Evolutionary conservation across 2,797 vertebrate species (phyloP).

Genomic region (Girardinus metallicus): DNA sequence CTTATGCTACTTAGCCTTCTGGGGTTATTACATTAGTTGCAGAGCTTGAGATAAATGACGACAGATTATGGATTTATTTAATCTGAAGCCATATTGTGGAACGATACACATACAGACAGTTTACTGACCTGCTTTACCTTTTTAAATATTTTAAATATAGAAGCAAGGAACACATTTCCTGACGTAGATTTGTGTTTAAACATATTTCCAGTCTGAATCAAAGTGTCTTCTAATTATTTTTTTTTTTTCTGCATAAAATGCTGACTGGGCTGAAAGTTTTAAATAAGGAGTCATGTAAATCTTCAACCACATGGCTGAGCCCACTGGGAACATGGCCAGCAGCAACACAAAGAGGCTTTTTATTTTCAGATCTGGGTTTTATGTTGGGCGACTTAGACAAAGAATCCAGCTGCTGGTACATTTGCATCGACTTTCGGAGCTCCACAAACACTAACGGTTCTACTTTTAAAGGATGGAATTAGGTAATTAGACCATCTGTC

Average conservation of each 20-base stretch:
- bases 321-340: slow-evolving; percentile 6
- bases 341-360: slow-evolving; percentile 24
- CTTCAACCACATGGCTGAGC: slow-evolving; percentile 15
- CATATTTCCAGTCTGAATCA: slow-evolving; percentile 19
- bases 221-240: slow-evolving; percentile 16
- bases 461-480: neutral
- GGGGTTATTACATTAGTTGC: slow-evolving; percentile 44
- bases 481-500: neutral
- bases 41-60: slow-evolving; percentile 46
- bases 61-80: slow-evolving; percentile 31
- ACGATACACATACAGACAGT: neutral
- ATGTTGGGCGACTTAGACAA: neutral
- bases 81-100: slow-evolving; percentile 26
- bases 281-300: slow-evolving; percentile 25
- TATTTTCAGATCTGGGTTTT: slow-evolving; percentile 17
- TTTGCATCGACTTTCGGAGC: neutral
- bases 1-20: slow-evolving; percentile 50
- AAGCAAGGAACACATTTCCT: slow-evolving; percentile 12
- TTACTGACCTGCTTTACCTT: neutral
- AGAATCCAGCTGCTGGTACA: slow-evolving; percentile 5
- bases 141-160: neutral
- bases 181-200: neutral
- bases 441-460: neutral
- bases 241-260: slow-evolving; percentile 18
- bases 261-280: neutral